Base-by-base conservation (phyloP, 2,888 invertebrate genomes). In the Drosophila lutescens region DNA sequence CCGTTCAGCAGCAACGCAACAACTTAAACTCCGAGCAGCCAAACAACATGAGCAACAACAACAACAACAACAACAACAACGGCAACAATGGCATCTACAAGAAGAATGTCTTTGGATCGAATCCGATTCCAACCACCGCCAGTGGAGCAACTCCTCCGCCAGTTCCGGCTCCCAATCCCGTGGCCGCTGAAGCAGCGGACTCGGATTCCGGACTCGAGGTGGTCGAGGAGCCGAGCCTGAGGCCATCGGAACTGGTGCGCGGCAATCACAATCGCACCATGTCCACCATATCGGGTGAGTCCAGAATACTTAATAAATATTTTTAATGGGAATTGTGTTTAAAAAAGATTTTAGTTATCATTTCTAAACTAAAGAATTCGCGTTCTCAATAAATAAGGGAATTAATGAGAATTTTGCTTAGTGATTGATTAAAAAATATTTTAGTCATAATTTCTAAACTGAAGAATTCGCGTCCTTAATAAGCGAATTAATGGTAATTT, bases 221-320 rank as follows among this genome's bases (percentile, higher is more conserved):
- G 46, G 90, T 95, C 4, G 95, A 95, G 78, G 95, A 95, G 88
- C 95, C 95, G 0, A 95, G 95, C 10, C 88, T 95, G 12, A 93
- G 93, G 76, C 95, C 95, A 13, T 95, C 95, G 0, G 95, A 95
- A 73, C 91, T 95, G 49, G 93, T 94, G 71, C 94, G 93, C 53
- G 94, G 94, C 58, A 93, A 93, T 91, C 93, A 93, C 77, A 92
- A 92, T 80, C 92, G 93, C 76, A 94, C 93, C 56, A 94, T 94
- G 93, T 93, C 93, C 43, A 93, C 93, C 12, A 91, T 94, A 80
- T 92, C 92, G 68, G 93, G 93, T 94, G 32, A 71, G 69, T 32
- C 4, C 1, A 4, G 4, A 12, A 13, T 13, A 5, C 3, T 30
- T 30, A 0, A 30, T 8, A 30, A 30, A 30, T 30, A 30, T 30